Base-by-base conservation (phyloP, 2,888 invertebrate genomes). In the Drosophila yooni region DNA sequence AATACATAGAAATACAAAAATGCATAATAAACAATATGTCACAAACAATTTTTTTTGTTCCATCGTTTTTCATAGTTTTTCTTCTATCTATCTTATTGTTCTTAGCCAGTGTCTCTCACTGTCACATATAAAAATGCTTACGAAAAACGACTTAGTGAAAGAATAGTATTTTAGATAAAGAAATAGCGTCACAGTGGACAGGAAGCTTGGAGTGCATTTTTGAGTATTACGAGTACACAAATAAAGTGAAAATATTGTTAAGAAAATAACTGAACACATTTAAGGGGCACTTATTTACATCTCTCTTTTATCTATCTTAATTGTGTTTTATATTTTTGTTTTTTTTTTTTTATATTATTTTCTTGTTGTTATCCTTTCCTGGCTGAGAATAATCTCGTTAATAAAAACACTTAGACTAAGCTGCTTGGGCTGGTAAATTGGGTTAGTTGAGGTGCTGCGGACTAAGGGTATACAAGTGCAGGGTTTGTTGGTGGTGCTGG, bases 21-120 rank as follows among this genome's bases (percentile, higher is more conserved):
- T 88, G 88, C 89, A 91, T 89, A 90, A 91, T 91, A 87, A 92
- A 91, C 91, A 92, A 92, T 90, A 90, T 89, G 91, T 91, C 88
- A 91, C 88, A 87, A 86, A 80, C 80, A 79, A 78, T 76, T 70
- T 67, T 56, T 67, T 60, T 61, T 67, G 13, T 3, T 72, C 58
- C 64, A 57, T 68, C 64, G 53, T 69, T 72, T 70, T 70, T 62
- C 59, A 71, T 63, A 56, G 29, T 67, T 75, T 34, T 48, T 46
- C 50, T 73, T 53, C 21, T 52, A 57, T 59, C 60, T 33, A 58
- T 48, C 51, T 21, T 54, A 60, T 62, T 56, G 18, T 40, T 48
- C 53, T 53, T 53, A 34, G 64, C 34, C 61, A 60, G 50, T 53
- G 53, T 18, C 38, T 25, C 18, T 31, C 29, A 57, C 57, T 72